A percentile compares a stretch with the other conserved stretches of the same genome.
Evolutionary conservation across 2,113 vertebrate genomes (phyloP).

Genomic region (Labrus mixtus): DNA sequence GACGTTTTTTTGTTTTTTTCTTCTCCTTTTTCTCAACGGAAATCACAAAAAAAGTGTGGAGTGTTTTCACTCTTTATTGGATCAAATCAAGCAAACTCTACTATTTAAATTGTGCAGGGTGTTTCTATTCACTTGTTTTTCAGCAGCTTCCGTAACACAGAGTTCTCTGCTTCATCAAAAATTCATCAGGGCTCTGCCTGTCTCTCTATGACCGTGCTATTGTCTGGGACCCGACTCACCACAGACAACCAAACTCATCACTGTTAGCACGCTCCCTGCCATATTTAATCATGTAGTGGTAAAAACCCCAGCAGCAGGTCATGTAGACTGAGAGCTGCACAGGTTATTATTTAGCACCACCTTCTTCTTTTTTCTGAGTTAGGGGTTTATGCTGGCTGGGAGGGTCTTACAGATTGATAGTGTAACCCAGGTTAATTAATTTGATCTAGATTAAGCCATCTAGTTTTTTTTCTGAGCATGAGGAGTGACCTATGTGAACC

Average conservation of each 20-base stretch:
- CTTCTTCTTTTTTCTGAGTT: background rate
- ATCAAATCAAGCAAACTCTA: background rate
- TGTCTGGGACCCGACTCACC: background rate
- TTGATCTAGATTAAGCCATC: too few species aligned
- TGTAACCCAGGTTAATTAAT: too few species aligned
- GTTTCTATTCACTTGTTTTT: conserved; percentile 29
- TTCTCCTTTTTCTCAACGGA: conserved; percentile 17
- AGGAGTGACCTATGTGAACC: too few species aligned
- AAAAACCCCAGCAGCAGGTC: background rate
- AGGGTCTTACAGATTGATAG: too few species aligned
- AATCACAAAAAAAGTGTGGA: conserved; percentile 21
- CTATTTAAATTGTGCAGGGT: background rate
- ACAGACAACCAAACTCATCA: conserved; percentile 3
- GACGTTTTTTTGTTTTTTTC: conserved; percentile 12
- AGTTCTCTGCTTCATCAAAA: conserved; percentile 1
- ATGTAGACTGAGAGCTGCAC: background rate
- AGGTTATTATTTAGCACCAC: background rate
- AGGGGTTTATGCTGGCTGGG: too few species aligned
- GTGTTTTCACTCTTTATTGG: conserved; percentile 8
- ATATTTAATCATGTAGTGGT: background rate
- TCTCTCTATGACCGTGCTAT: background rate
- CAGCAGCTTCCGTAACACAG: background rate
- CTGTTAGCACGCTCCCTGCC: background rate
- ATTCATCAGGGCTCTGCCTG: background rate
- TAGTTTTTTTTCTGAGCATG: too few species aligned